Conservation (phyloP, 2,888 invertebrate species). For the Ochropleura plecta region DNA sequence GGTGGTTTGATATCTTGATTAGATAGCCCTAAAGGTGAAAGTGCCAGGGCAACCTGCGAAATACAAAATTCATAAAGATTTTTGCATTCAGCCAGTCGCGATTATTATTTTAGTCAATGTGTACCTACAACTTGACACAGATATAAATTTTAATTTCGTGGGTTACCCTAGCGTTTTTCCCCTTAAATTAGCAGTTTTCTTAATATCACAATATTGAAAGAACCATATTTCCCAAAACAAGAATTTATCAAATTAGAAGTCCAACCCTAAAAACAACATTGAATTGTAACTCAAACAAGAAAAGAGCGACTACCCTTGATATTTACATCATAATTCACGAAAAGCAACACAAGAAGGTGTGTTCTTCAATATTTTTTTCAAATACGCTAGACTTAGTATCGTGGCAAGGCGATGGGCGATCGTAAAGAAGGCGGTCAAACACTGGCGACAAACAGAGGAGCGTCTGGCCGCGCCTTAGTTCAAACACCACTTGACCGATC, state of each 20-base stretch:
- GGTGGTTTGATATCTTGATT: no score
- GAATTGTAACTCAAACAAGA: constrained; percentile 32
- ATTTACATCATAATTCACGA: constrained; percentile 51
- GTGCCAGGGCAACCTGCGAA: no score
- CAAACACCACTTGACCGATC: constrained; percentile 88
- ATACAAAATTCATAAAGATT: no score
- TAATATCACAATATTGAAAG: neutral
- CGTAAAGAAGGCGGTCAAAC: constrained; percentile 88
- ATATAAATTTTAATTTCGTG: no score
- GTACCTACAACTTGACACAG: no score
- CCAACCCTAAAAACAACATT: constrained; percentile 10
- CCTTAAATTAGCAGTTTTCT: neutral
- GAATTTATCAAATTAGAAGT: neutral
- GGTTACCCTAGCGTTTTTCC: no score
- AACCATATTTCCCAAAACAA: neutral
- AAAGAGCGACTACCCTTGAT: constrained; percentile 23
- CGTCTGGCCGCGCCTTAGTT: constrained; percentile 80
- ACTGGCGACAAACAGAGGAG: constrained; percentile 84
- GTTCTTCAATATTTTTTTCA: constrained; percentile 60
- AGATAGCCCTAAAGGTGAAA: no score
- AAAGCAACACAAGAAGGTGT: constrained; percentile 52
- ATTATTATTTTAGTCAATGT: no score
- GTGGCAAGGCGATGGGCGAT: constrained; percentile 70
- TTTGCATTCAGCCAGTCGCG: no score
- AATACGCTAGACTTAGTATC: constrained; percentile 60